phyloP scores from a whole-genome alignment of 2,113 vertebrate genomes.

The Octodon degus region DNA sequence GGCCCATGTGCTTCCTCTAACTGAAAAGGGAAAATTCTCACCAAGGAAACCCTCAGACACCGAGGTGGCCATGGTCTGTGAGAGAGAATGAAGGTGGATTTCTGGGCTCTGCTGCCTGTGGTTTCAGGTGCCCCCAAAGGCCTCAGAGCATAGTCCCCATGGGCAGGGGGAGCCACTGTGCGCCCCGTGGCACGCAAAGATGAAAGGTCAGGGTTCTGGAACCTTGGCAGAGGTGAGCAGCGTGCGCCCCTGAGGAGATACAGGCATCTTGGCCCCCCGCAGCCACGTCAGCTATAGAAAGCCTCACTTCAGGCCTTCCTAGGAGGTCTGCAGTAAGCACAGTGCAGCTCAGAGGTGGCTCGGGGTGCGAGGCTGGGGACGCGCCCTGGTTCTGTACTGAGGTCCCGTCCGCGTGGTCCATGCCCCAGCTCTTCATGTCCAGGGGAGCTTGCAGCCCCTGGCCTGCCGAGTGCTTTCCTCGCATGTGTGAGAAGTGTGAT shows the following conservation, averaged over 20 bases:
- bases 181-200: too few species aligned
- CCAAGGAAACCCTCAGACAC: background rate
- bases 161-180: background rate
- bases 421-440: background rate
- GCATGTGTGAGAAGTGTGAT: background rate
- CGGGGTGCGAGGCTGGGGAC: too few species aligned
- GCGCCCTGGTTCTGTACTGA: background rate
- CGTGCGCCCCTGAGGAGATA: rapidly evolving
- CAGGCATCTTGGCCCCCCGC: background rate
- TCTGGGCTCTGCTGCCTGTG: background rate
- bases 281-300: background rate
- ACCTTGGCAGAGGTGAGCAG: background rate
- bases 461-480: background rate
- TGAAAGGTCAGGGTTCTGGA: background rate
- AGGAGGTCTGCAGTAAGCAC: background rate
- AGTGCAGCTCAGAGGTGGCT: background rate
- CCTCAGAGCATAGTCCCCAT: too few species aligned
- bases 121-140: background rate
- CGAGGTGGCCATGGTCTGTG: background rate
- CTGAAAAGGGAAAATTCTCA: background rate
- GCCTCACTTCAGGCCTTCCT: background rate
- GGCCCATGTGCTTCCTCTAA: background rate
- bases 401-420: too few species aligned
- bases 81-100: background rate
- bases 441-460: background rate